These are phyloP conservation scores for Cyprinus carpio DNA, from an alignment of 2,113 vertebrate species.

Conservation along the genomic window DNA sequence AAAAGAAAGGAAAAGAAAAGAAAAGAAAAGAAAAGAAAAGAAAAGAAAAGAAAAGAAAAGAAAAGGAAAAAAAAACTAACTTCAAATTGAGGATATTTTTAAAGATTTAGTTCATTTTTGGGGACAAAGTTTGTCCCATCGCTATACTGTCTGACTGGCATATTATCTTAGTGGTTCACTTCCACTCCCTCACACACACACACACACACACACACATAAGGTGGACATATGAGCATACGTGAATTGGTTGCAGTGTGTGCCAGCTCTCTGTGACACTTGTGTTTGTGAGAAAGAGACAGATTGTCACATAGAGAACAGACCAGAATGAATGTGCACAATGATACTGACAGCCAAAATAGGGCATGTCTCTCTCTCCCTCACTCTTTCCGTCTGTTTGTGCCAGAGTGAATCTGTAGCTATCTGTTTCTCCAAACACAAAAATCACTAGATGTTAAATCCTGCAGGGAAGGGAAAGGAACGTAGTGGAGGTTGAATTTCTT, in stretches of 20 bases:
- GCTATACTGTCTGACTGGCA: not conserved
- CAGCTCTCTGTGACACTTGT: not conserved
- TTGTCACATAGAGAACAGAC: not conserved
- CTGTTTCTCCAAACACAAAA: not conserved
- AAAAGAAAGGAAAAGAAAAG: no score
- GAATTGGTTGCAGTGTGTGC: conserved; percentile 5
- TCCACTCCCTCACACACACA: not conserved
- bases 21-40: no score
- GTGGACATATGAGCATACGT: not conserved
- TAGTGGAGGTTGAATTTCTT: not conserved
- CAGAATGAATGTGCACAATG: conserved; percentile 21
- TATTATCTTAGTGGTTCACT: not conserved
- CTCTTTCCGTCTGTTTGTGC: conserved; percentile 7
- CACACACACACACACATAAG: conserved; percentile 16
- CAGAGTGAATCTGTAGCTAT: conserved; percentile 9
- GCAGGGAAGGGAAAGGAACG: not conserved
- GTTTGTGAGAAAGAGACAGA: not conserved
- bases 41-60: no score
- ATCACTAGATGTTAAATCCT: not conserved
- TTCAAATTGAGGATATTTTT: not conserved
- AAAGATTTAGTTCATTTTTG: not conserved
- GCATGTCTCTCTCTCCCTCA: not conserved
- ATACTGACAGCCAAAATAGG: conserved; percentile 32
- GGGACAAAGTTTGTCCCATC: not conserved
- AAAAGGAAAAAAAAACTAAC: no score